Conservation (phyloP, 2,113 vertebrate species). For the Barnardius zonarius region DNA sequence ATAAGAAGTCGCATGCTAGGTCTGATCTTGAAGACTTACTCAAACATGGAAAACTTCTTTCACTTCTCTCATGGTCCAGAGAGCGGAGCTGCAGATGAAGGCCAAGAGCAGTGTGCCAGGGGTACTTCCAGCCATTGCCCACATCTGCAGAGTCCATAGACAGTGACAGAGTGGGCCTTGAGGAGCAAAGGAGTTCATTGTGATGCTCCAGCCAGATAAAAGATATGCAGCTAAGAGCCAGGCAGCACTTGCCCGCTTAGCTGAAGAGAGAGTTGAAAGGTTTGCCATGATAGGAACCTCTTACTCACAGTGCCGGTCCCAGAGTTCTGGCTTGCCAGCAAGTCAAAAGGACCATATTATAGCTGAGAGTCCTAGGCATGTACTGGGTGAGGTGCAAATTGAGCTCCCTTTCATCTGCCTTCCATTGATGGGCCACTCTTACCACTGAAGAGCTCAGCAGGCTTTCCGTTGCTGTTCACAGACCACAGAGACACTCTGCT, state of each 20-base stretch:
- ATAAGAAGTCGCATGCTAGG: background rate
- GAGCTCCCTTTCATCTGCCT: background rate
- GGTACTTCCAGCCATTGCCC: background rate
- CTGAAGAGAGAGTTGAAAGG: background rate
- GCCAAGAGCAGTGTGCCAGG: background rate
- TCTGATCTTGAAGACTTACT: background rate
- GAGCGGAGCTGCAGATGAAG: background rate
- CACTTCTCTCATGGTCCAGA: background rate
- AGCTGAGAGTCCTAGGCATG: background rate
- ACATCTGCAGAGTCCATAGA: background rate
- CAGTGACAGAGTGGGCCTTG: background rate
- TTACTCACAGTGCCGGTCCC: background rate
- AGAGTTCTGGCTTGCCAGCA: background rate
- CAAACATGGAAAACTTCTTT: background rate
- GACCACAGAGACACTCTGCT: background rate
- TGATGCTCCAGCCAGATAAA: background rate
- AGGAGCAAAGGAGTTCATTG: background rate
- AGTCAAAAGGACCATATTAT: background rate
- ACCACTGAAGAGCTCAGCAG: background rate
- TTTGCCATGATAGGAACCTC: background rate
- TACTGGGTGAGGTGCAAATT: background rate
- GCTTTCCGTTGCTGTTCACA: background rate
- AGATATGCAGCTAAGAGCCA: background rate
- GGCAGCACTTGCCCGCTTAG: background rate
- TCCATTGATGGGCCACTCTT: background rate